Base-by-base conservation (phyloP, 2,797 vertebrate genomes). In the Morus bassanus region DNA sequence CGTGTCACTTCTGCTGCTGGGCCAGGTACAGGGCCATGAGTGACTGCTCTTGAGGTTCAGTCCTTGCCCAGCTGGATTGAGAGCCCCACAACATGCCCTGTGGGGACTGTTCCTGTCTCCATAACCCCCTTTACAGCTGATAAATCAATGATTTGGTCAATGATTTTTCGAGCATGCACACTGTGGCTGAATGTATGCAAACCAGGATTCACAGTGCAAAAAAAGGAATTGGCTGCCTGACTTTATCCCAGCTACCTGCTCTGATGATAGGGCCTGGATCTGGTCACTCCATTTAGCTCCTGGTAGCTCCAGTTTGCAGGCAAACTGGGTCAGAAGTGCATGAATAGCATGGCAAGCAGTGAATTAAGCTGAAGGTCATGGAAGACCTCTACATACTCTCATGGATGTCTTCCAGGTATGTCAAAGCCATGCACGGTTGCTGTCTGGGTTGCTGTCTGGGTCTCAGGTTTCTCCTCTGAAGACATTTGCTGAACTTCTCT, bases 1-100 rank as follows among this genome's bases (percentile, higher is more conserved):
- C 39, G 59, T 1, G 0, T 9, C 0, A 0, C 64, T 85, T 18
- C 25, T 67, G 77, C 27, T 67, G 88, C 68, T 79, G 67, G 78
- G 43, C 30, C 74, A 74, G 70, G 30, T 23, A 72, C 67, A 37
- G 67, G 22, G 46, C 53, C 50, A 24, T 25, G 33, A 18, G 0
- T 5, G 51, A 73, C 15, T 16, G 60, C 56, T 76, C 41, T 61
- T 25, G 9, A 56, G 77, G 70, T 60, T 48, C 0, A 2, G 46
- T 75, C 23, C 43, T 33, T 83, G 68, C 78, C 57, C 75, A 68
- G 39, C 21, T 60, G 59, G 25, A 81, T 4, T 0, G 3, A 73
- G 25, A 87, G 45, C 25, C 53, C 63, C 80, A 51, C 10, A 53
- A 48, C 0, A 1, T 0, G 2, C 19, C 45, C 27, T 60, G 22